Evolutionary conservation across 2,888 invertebrate genomes (phyloP).

Genomic region (Ceriagrion tenellum): DNA sequence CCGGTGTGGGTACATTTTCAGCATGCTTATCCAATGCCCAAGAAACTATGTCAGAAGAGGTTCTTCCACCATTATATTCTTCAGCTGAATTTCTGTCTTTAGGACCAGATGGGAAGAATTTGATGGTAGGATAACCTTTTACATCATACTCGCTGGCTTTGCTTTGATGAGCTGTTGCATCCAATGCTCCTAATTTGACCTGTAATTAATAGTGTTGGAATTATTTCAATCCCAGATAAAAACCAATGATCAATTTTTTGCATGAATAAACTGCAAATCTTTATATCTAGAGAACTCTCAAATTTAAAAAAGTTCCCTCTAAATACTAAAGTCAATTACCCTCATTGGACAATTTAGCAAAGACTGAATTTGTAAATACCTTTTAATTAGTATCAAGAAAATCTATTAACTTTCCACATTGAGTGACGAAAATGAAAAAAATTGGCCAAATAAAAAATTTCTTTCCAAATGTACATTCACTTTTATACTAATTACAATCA

Average conservation of each 20-base stretch:
- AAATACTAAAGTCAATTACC: too few species aligned
- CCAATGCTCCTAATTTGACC: slow-evolving; percentile 94
- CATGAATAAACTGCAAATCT: background rate
- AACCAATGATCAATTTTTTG: background rate
- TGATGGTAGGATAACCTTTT: slow-evolving; percentile 98
- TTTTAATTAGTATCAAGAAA: too few species aligned
- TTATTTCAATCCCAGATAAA: background rate
- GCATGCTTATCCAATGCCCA: slow-evolving; percentile 94
- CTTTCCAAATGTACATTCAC: too few species aligned
- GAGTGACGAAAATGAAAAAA: too few species aligned
- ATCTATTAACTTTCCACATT: too few species aligned
- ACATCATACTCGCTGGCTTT: slow-evolving; percentile 92
- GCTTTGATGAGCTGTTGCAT: slow-evolving; percentile 93
- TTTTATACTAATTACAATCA: too few species aligned
- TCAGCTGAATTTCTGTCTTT: slow-evolving; percentile 81
- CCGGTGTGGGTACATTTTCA: slow-evolving; percentile 94
- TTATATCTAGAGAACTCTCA: background rate
- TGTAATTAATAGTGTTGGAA: slow-evolving; percentile 58
- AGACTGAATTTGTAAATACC: too few species aligned
- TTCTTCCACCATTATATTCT: slow-evolving; percentile 96
- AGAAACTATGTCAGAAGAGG: slow-evolving; percentile 91
- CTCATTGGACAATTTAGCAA: too few species aligned
- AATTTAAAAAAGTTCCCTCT: too few species aligned
- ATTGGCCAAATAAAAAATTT: too few species aligned
- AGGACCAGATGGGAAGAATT: slow-evolving; percentile 90